These are phyloP conservation scores for Leptodactylus fallax DNA, from an alignment of 2,797 vertebrate species.

Conservation along the genomic window DNA sequence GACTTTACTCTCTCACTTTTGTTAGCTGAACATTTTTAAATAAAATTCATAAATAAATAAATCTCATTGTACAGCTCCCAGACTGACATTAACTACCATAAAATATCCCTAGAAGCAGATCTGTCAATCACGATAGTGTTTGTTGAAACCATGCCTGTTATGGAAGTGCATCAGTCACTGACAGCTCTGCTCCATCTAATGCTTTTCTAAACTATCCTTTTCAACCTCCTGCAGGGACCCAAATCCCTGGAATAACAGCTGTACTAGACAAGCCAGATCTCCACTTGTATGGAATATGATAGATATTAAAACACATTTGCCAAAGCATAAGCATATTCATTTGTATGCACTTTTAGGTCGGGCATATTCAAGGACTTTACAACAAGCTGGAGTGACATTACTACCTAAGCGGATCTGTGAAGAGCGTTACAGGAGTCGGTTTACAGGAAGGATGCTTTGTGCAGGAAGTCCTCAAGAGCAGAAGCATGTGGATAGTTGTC, in stretches of 20 bases:
- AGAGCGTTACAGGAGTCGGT: constrained; percentile 85
- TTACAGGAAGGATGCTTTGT: constrained; percentile 95
- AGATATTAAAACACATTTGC: constrained; percentile 4
- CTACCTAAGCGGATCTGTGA: constrained; percentile 88
- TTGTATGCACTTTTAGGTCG: constrained; percentile 77
- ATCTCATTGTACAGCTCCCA: background rate
- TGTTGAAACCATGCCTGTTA: constrained; percentile 27
- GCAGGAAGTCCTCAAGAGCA: constrained; percentile 84
- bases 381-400: constrained; percentile 89
- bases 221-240: constrained; percentile 52
- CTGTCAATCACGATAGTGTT: constrained; percentile 46
- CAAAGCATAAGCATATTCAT: background rate
- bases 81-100: background rate
- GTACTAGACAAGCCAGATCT: background rate
- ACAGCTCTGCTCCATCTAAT: constrained; percentile 32
- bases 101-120: constrained; percentile 31
- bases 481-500: constrained; percentile 91
- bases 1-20: background rate
- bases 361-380: constrained; percentile 94
- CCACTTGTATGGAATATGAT: constrained; percentile 3
- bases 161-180: constrained; percentile 38
- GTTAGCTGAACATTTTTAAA: background rate
- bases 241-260: constrained; percentile 35
- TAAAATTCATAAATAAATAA: constrained; percentile 18
- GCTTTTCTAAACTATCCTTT: constrained; percentile 11